Base-by-base conservation (phyloP, 2,888 invertebrate genomes). In the Catocala fraxini region DNA sequence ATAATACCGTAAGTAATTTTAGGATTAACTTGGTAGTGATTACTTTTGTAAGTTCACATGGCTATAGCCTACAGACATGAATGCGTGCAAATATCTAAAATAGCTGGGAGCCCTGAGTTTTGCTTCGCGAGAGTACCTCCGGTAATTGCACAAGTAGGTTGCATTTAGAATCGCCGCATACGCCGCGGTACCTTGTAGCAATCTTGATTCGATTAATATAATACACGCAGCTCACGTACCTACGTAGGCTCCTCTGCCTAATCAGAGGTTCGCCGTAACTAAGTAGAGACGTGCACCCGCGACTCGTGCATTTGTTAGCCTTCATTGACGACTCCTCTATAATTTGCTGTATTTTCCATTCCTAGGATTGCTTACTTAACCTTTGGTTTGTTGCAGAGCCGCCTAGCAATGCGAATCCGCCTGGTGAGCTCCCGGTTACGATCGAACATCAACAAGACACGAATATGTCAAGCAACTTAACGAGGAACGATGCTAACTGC, bases 401-500 rank as follows among this genome's bases (percentile, higher is more conserved):
- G 55, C 88, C 93, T 67, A 87, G 80, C 68, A 91, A 81, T 70
- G 75, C 80, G 10, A 89, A 89, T 71, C 88, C 91, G 43, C 86
- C 89, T 48, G 93, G 93, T 41, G 96, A 95, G 46, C 90, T 97
- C 67, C 97, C 97, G 0, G 95, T 97, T 6, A 96, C 97, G 11
- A 96, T 97, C 84, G 97, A 97, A 70, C 96, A 97, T 56, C 96
- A 97, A 55, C 97, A 97, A 89, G 97, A 97, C 85, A 95, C 96
- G 5, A 95, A 90, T 67, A 82, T 97, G 72, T 80, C 89, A 15
- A 97, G 95, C 88, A 97, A 97, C 83, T 89, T 97, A 77, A 97
- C 97, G 5, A 95, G 97, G 76, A 96, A 95, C 80, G 97, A 97
- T 84, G 97, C 97, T 55, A 98, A 98, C 91, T 99, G 98, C 88